Evolutionary conservation across 2,888 invertebrate species (phyloP).

Genomic region (Morpho achilles): DNA sequence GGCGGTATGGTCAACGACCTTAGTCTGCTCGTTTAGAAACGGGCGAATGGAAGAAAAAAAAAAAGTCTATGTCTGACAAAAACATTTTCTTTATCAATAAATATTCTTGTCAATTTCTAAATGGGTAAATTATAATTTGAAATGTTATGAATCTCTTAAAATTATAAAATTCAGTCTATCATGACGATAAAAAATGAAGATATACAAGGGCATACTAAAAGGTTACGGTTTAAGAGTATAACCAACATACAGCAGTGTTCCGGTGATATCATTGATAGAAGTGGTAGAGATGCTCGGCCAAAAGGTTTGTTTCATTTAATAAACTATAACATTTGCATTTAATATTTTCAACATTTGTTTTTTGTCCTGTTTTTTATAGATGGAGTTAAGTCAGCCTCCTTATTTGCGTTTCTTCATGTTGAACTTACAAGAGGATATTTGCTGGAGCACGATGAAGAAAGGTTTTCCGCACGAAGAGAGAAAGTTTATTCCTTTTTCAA

Average conservation of each 20-base stretch:
- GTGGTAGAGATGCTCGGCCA: slow-evolving; percentile 48
- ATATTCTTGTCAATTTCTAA: neutral
- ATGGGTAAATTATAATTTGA: slow-evolving; percentile 7
- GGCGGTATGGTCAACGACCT: no score
- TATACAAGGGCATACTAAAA: slow-evolving; percentile 62
- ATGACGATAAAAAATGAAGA: slow-evolving; percentile 64
- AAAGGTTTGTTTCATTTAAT: slow-evolving; percentile 43
- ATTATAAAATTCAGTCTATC: slow-evolving; percentile 21
- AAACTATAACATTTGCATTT: neutral
- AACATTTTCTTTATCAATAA: no score
- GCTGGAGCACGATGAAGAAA: slow-evolving; percentile 96
- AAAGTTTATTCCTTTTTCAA: slow-evolving; percentile 98
- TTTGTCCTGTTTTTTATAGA: slow-evolving; percentile 43
- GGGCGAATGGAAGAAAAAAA: no score
- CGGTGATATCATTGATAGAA: slow-evolving; percentile 56
- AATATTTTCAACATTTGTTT: neutral
- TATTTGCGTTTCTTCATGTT: slow-evolving; percentile 86
- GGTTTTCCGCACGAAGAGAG: slow-evolving; percentile 95
- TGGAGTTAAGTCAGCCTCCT: slow-evolving; percentile 61
- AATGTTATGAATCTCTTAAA: slow-evolving; percentile 23
- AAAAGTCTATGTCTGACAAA: no score
- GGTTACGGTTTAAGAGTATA: slow-evolving; percentile 65
- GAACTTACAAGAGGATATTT: slow-evolving; percentile 96
- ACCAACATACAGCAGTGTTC: slow-evolving; percentile 54
- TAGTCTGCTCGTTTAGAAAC: no score